Evolutionary conservation across 2,113 vertebrate genomes (phyloP).

Genomic region (Microcebus murinus): DNA sequence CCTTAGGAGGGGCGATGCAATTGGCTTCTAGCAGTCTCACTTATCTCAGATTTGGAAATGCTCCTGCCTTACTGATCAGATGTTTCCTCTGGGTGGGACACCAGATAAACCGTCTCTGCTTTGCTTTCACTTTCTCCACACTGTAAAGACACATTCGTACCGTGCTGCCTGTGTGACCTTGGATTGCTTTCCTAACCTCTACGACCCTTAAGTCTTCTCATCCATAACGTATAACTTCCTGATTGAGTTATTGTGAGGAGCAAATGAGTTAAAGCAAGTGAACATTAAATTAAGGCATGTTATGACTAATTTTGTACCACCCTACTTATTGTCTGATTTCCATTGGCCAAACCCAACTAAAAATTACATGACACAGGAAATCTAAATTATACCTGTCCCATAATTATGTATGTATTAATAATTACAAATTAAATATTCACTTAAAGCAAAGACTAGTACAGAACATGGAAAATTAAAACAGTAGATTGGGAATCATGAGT

Average conservation of each 20-base stretch:
- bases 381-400: neutral
- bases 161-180: neutral
- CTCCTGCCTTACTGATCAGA: neutral
- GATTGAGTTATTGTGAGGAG: neutral
- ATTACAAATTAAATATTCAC: slow-evolving; percentile 12
- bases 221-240: neutral
- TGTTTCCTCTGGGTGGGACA: neutral
- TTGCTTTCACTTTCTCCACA: neutral
- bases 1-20: neutral
- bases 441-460: neutral
- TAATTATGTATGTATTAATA: slow-evolving; percentile 22
- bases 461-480: neutral
- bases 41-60: neutral
- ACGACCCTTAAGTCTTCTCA: neutral
- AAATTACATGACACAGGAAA: slow-evolving; percentile 31
- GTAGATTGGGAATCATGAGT: neutral
- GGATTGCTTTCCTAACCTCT: neutral
- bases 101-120: no score
- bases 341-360: slow-evolving; percentile 3
- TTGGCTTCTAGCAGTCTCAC: neutral
- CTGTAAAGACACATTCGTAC: neutral
- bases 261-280: neutral
- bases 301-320: neutral
- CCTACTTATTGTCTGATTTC: slow-evolving; percentile 30
- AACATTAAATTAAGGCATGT: neutral